phyloP scores from a whole-genome alignment of 2,113 vertebrate species.

The Cephalopterus ornatus region DNA sequence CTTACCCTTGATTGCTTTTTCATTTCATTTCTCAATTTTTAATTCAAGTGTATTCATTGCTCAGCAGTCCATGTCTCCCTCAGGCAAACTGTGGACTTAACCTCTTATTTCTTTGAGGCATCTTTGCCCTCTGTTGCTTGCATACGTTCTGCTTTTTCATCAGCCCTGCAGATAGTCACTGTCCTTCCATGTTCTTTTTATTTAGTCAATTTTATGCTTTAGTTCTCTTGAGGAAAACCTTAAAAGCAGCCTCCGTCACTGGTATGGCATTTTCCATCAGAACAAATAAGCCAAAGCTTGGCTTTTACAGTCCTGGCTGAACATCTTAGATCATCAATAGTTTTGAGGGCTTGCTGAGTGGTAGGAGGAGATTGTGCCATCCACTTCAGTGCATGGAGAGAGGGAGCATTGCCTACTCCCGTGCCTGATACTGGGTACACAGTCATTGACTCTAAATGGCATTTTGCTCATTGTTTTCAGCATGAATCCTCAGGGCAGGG shows the following conservation, averaged over 20 bases:
- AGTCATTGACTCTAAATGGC: neutral
- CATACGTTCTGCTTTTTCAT: neutral
- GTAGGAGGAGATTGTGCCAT: neutral
- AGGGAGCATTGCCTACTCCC: neutral
- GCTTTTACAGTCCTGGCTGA: neutral
- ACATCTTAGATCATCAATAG: neutral
- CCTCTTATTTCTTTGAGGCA: neutral
- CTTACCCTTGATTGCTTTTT: slow-evolving; percentile 33
- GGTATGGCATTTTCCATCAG: neutral
- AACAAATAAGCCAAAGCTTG: neutral
- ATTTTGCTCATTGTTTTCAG: neutral
- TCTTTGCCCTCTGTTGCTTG: neutral
- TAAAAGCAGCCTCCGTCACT: neutral
- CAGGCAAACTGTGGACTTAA: neutral
- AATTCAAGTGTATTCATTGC: slow-evolving; percentile 38
- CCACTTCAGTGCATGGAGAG: neutral
- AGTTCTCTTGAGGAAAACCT: neutral
- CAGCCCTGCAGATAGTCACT: neutral
- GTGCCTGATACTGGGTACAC: neutral
- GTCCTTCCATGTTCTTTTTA: neutral
- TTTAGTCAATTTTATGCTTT: neutral
- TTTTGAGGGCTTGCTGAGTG: neutral
- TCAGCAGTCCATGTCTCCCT: neutral
- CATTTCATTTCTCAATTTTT: slow-evolving; percentile 17
- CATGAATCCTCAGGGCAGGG: neutral